Evolutionary conservation across 2,113 vertebrate genomes (phyloP).

Genomic region (Sebastes fasciatus): DNA sequence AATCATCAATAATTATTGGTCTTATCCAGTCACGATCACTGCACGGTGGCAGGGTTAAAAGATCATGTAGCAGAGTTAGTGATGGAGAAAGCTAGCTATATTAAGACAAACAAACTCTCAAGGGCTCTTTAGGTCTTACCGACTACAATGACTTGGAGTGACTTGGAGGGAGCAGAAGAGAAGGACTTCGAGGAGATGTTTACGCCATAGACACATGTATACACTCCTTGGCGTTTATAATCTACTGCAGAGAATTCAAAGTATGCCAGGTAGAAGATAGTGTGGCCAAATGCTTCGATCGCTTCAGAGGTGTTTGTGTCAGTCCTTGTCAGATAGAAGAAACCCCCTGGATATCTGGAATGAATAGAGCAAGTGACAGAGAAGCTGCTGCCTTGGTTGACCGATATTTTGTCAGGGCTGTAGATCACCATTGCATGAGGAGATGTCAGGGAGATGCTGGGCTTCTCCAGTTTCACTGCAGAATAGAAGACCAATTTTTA

Average conservation of each 20-base stretch:
- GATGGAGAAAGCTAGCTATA: not conserved
- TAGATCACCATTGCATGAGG: constrained; percentile 66
- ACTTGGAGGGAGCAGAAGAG: constrained; percentile 64
- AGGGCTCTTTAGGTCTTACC: constrained; percentile 45
- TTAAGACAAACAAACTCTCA: not conserved
- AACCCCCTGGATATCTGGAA: constrained; percentile 58
- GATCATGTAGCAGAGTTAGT: not conserved
- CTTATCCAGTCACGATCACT: no score
- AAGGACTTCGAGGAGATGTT: constrained; percentile 67
- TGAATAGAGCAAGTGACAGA: constrained; percentile 67
- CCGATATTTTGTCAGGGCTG: constrained; percentile 63
- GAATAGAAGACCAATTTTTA: not conserved
- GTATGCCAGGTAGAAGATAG: constrained; percentile 59
- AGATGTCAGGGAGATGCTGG: constrained; percentile 68
- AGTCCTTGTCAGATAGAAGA: constrained; percentile 65
- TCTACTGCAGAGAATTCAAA: constrained; percentile 70
- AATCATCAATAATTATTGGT: no score
- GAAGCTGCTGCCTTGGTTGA: constrained; percentile 65
- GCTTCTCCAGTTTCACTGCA: constrained; percentile 72
- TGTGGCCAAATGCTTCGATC: constrained; percentile 45
- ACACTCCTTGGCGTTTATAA: constrained; percentile 56
- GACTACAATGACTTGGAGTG: constrained; percentile 56
- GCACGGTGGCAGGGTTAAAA: not conserved
- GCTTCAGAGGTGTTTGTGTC: constrained; percentile 5
- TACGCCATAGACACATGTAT: constrained; percentile 59